Percentiles rank a stretch among this genome's conserved stretches.
Conservation (phyloP, 2,888 invertebrate genomes). For the Dasysyrphus albostriatus region DNA sequence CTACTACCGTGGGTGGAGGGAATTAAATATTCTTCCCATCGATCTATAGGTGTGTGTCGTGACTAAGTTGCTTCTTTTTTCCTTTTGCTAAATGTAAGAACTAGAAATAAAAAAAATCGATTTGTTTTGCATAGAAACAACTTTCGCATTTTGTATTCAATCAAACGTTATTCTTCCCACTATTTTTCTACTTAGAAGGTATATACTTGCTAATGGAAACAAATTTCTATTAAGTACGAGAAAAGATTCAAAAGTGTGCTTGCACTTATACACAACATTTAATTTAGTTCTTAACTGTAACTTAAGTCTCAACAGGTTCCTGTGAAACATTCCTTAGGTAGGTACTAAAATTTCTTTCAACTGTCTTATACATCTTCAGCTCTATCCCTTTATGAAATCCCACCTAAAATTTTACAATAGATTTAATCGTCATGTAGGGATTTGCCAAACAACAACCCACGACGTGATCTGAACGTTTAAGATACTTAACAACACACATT, state of each 20-base stretch:
- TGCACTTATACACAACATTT: not conserved
- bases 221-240: no score
- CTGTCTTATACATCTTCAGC: not conserved
- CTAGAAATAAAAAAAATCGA: no score
- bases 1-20: no score
- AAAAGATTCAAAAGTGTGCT: not conserved
- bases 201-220: no score
- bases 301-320: slow-evolving; percentile 48
- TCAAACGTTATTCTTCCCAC: no score
- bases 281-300: not conserved
- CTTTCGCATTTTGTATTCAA: no score
- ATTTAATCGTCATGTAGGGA: slow-evolving; percentile 50
- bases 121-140: no score
- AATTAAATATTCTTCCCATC: no score
- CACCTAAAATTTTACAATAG: slow-evolving; percentile 30
- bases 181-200: no score
- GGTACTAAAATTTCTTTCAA: not conserved
- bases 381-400: not conserved
- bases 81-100: no score
- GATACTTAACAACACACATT: slow-evolving; percentile 26
- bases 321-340: slow-evolving; percentile 15
- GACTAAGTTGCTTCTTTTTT: no score
- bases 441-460: slow-evolving; percentile 40
- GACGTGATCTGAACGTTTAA: slow-evolving; percentile 64
- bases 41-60: no score